A percentile compares a stretch with the other conserved stretches of the same genome.
Evolutionary conservation across 2,888 invertebrate genomes (phyloP).

Genomic region (Coelopa pilipes): DNA sequence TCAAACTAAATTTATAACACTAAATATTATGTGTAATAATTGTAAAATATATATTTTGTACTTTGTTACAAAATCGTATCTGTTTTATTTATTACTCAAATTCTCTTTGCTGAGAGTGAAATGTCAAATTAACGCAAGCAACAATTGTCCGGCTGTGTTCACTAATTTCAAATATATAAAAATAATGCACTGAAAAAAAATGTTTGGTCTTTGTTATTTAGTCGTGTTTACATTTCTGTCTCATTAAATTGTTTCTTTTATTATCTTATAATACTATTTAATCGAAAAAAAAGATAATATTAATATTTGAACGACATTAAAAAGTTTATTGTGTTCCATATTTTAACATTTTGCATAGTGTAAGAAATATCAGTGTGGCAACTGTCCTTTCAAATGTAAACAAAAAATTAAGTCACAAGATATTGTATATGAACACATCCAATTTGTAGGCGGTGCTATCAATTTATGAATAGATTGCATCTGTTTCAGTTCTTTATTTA

Average conservation of each 20-base stretch:
- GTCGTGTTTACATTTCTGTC: no score
- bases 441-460: neutral
- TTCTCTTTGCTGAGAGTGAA: neutral
- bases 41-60: neutral
- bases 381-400: neutral
- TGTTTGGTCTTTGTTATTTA: no score
- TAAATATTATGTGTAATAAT: neutral
- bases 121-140: slow-evolving; percentile 16
- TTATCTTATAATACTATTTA: no score
- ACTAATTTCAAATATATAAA: neutral
- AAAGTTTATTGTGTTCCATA: no score
- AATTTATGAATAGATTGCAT: no score
- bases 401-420: neutral
- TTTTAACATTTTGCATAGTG: no score
- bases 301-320: no score
- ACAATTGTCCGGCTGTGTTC: slow-evolving; percentile 25
- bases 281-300: no score
- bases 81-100: slow-evolving; percentile 18
- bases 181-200: no score
- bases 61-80: slow-evolving; percentile 23
- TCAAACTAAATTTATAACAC: neutral
- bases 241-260: no score
- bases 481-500: no score
- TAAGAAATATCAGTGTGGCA: no score
- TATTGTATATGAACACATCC: neutral